These are phyloP conservation scores for Xerus rutilus DNA, from an alignment of 2,797 vertebrate species.

Conservation along the genomic window DNA sequence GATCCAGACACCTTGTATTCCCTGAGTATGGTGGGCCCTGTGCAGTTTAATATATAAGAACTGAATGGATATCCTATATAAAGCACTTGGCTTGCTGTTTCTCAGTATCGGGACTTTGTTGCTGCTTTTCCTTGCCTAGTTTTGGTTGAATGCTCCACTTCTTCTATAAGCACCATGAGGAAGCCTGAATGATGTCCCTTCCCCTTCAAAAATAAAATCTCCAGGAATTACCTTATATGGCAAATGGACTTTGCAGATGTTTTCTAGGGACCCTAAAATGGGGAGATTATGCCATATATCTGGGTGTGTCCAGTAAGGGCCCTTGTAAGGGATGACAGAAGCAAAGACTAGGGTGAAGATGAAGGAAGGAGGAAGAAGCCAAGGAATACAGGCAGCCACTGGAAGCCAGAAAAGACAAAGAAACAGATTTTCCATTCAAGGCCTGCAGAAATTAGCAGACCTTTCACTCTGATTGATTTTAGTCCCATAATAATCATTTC, in stretches of 20 bases:
- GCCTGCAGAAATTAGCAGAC: background rate
- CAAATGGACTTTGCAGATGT: background rate
- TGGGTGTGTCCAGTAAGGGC: background rate
- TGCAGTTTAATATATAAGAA: background rate
- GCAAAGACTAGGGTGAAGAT: background rate
- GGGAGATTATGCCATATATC: background rate
- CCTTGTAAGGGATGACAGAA: background rate
- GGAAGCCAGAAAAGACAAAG: background rate
- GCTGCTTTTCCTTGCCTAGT: slow-evolving; percentile 4
- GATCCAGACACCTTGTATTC: background rate
- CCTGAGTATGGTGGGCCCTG: background rate
- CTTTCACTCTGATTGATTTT: background rate
- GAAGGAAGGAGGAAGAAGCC: background rate
- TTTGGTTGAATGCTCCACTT: slow-evolving; percentile 21
- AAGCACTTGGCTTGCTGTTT: background rate
- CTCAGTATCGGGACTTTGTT: background rate
- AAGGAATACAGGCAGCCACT: background rate
- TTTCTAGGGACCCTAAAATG: background rate
- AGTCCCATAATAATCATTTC: background rate
- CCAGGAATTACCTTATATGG: background rate
- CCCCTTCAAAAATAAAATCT: background rate
- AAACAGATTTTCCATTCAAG: background rate
- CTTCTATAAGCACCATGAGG: background rate
- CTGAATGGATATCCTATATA: background rate
- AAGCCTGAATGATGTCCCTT: background rate